A percentile compares a stretch with the other conserved stretches of the same genome.
phyloP scores from a whole-genome alignment of 2,888 invertebrate species.

The Tipula lateralis region DNA sequence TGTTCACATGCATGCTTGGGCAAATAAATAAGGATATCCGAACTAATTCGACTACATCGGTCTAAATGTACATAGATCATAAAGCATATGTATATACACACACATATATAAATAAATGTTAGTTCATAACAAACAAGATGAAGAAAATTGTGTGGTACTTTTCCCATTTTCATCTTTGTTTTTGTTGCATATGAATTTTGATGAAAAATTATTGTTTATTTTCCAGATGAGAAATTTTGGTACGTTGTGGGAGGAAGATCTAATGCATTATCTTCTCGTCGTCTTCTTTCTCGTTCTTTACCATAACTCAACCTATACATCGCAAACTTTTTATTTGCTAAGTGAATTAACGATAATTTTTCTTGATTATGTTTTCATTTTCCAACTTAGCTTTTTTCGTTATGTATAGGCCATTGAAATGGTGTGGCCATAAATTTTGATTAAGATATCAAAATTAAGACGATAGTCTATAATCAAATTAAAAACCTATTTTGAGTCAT shows the following conservation, averaged over 20 bases:
- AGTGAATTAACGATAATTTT: conserved; percentile 24
- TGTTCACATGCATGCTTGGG: background rate
- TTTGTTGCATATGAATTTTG: conserved; percentile 3
- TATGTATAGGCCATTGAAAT: background rate
- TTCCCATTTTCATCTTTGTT: background rate
- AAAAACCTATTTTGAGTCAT: background rate
- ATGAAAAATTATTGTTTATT: conserved; percentile 24
- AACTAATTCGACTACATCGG: background rate
- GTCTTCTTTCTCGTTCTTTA: background rate
- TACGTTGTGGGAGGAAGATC: background rate
- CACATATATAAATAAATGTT: background rate
- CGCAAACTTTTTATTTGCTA: background rate
- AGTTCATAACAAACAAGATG: background rate
- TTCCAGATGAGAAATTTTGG: background rate
- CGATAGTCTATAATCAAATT: background rate
- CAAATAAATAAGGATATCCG: background rate
- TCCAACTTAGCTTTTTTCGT: too few species aligned
- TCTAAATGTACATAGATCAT: background rate
- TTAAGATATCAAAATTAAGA: background rate
- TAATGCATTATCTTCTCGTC: background rate
- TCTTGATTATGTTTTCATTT: conserved; percentile 11
- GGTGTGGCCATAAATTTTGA: background rate
- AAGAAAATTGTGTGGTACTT: background rate
- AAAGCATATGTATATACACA: background rate
- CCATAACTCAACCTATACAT: background rate